These are phyloP conservation scores for Hypotaenidia philippensis DNA, from an alignment of 2,797 vertebrate species.

Conservation along the genomic window DNA sequence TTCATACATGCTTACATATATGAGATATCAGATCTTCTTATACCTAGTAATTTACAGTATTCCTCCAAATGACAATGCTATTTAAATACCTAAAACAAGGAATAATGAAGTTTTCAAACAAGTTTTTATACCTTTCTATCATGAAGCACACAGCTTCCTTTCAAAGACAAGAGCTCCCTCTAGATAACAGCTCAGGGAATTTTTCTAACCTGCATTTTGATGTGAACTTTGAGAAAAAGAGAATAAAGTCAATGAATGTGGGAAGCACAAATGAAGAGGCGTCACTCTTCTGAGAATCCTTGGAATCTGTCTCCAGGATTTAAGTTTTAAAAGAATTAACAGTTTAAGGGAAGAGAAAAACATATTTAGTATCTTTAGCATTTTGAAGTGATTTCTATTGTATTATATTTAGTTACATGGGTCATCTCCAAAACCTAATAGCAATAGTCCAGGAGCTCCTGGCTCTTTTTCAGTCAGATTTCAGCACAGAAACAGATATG, in stretches of 20 bases:
- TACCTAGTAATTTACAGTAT: neutral
- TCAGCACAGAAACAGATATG: neutral
- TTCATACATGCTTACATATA: accelerated
- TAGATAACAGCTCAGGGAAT: neutral
- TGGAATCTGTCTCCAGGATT: neutral
- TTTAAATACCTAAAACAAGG: neutral
- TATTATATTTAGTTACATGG: neutral
- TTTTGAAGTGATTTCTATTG: neutral
- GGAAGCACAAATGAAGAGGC: neutral
- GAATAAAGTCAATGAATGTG: neutral
- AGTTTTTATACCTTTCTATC: neutral
- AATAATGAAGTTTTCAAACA: neutral
- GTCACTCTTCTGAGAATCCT: neutral
- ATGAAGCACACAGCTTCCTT: neutral
- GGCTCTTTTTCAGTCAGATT: neutral
- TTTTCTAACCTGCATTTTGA: neutral
- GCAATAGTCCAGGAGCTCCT: neutral
- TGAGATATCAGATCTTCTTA: neutral
- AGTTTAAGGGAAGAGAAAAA: neutral
- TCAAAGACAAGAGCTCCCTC: slow-evolving; percentile 73
- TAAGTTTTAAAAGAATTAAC: neutral
- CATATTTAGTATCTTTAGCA: accelerated
- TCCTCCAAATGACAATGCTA: neutral
- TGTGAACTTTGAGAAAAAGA: neutral
- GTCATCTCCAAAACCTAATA: neutral